Conservation (phyloP, 2,797 vertebrate genomes). For the Rhinogobio ventralis region DNA sequence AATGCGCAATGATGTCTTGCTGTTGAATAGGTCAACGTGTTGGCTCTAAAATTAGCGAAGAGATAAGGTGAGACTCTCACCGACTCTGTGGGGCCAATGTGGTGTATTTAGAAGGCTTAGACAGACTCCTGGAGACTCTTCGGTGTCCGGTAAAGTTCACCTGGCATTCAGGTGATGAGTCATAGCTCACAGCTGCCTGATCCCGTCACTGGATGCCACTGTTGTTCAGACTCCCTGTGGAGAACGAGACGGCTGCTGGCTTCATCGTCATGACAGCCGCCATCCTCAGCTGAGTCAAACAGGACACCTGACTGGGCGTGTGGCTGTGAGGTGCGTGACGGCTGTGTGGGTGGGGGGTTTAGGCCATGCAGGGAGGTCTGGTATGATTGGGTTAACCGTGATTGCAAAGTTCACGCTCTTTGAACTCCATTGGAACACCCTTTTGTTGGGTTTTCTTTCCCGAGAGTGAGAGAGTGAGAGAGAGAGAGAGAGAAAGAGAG, state of each 20-base stretch:
- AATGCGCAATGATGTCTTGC: constrained; percentile 2
- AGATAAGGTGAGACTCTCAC: constrained; percentile 18
- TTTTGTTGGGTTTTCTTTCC: constrained; percentile 62
- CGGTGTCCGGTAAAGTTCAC: constrained; percentile 59
- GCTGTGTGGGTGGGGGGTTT: constrained; percentile 24
- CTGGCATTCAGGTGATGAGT: constrained; percentile 65
- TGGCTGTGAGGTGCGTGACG: constrained; percentile 39
- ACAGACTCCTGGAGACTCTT: constrained; percentile 56
- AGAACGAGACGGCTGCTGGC: constrained; percentile 49
- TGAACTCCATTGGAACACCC: constrained; percentile 43
- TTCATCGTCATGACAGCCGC: constrained; percentile 57
- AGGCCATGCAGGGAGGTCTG: constrained; percentile 37
- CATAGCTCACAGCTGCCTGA: constrained; percentile 49
- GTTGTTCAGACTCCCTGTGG: constrained; percentile 53
- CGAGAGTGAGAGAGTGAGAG: not conserved
- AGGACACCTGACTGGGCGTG: constrained; percentile 47
- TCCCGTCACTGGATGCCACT: constrained; percentile 60
- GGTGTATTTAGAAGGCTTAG: constrained; percentile 34
- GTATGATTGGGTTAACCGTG: constrained; percentile 22
- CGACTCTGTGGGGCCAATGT: constrained; percentile 12
- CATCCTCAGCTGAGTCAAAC: constrained; percentile 52
- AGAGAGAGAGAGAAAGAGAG: constrained; percentile 36
- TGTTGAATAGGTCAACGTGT: constrained; percentile 26
- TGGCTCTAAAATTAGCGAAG: constrained; percentile 17
- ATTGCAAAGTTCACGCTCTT: not conserved